Percentiles rank a stretch among this genome's conserved stretches.
phyloP scores from a whole-genome alignment of 2,888 invertebrate genomes.

The Tanytarsus gracilentus region DNA sequence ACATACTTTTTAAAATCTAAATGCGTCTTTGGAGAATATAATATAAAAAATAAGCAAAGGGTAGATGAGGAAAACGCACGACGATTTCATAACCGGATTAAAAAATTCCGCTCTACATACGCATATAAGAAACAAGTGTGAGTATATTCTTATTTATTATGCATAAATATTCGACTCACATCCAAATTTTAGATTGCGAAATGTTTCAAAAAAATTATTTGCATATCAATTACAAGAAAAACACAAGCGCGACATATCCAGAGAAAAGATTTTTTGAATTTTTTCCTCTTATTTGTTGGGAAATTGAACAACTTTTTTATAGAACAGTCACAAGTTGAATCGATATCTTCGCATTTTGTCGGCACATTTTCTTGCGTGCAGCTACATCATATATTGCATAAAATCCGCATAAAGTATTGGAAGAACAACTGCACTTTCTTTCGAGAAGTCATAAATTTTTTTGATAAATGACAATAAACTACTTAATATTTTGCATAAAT shows the following conservation, averaged over 20 bases:
- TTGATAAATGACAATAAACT: conserved; percentile 26
- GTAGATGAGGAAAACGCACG: neutral
- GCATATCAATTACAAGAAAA: conserved; percentile 22
- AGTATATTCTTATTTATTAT: neutral
- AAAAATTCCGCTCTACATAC: neutral
- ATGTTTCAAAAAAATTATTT: conserved; percentile 9
- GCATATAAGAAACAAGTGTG: neutral
- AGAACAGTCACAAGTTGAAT: conserved; percentile 12
- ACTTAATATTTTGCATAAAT: too few species aligned
- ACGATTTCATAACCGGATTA: conserved; percentile 18
- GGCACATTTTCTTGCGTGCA: conserved; percentile 16
- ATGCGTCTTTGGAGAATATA: too few species aligned
- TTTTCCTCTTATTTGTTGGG: neutral
- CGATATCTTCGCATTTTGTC: conserved; percentile 19
- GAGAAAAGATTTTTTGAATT: neutral
- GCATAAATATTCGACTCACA: neutral
- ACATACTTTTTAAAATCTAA: too few species aligned
- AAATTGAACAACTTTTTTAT: too few species aligned
- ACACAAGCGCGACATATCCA: neutral
- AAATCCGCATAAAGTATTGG: neutral
- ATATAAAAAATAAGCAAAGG: too few species aligned
- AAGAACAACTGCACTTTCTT: conserved; percentile 5
- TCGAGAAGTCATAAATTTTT: conserved; percentile 26
- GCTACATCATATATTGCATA: conserved; percentile 2
- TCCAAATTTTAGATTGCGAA: conserved; percentile 18